These are phyloP conservation scores for Rhizomys pruinosus DNA, from an alignment of 2,113 vertebrate species.

Conservation along the genomic window DNA sequence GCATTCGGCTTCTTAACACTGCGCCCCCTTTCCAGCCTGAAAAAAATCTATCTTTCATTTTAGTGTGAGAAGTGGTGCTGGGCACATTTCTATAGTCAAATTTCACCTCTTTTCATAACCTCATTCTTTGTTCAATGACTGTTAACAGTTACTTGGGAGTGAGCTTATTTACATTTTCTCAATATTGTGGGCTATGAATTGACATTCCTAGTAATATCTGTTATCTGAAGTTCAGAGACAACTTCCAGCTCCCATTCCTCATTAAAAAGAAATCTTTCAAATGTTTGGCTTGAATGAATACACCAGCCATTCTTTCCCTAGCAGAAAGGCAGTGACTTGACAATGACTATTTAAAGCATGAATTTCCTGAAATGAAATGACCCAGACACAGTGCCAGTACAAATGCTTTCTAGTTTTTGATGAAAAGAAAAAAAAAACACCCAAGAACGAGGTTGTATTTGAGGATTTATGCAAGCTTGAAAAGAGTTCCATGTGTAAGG, in stretches of 20 bases:
- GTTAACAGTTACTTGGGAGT: neutral
- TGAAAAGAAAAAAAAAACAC: neutral
- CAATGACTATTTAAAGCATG: constrained; percentile 43
- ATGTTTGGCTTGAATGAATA: constrained; percentile 25
- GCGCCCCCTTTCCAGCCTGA: too few relatives aligned
- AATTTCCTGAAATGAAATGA: constrained; percentile 53
- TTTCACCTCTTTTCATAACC: neutral
- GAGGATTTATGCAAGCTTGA: constrained; percentile 54
- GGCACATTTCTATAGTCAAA: neutral
- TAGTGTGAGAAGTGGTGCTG: neutral
- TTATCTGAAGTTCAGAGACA: constrained; percentile 12
- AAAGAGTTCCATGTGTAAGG: constrained; percentile 2
- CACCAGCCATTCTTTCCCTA: constrained; percentile 30
- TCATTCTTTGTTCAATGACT: constrained; percentile 26
- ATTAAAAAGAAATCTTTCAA: constrained; percentile 19
- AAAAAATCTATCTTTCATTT: neutral
- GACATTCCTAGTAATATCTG: constrained; percentile 14
- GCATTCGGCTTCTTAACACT: too few relatives aligned
- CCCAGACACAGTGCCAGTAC: neutral
- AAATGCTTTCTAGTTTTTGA: neutral
- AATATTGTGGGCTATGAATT: constrained; percentile 36
- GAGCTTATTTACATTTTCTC: constrained; percentile 19
- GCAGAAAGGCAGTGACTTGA: constrained; percentile 29
- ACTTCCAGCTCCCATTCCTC: neutral
- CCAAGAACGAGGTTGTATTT: neutral